These are phyloP conservation scores for Ammospiza nelsoni DNA, from an alignment of 2,113 vertebrate species.

Conservation along the genomic window DNA sequence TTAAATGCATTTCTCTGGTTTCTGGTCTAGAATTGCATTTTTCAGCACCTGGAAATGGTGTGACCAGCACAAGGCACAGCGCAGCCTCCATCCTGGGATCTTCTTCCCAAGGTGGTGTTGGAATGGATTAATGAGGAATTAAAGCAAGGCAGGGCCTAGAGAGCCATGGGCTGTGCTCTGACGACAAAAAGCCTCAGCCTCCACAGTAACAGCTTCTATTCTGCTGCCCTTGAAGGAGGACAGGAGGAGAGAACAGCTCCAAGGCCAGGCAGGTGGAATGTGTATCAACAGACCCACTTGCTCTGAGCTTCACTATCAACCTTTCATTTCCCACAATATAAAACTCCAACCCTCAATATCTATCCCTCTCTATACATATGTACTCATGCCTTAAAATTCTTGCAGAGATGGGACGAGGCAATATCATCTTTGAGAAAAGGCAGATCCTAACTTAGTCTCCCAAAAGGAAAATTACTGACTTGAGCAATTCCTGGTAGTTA, in stretches of 20 bases:
- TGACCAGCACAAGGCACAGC: not conserved
- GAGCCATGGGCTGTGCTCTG: not conserved
- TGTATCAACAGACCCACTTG: not conserved
- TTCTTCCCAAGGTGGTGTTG: not conserved
- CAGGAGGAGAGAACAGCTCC: not conserved
- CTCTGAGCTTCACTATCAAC: not conserved
- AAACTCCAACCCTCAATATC: not conserved
- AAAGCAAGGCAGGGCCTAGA: not conserved
- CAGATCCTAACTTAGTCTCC: constrained; percentile 52
- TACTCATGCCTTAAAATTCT: not conserved
- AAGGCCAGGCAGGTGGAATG: not conserved
- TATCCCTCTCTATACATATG: not conserved
- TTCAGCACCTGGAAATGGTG: not conserved
- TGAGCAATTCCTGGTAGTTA: constrained; percentile 68
- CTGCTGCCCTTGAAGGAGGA: not conserved
- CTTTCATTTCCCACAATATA: not conserved
- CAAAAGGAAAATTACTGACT: constrained; percentile 77
- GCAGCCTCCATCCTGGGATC: not conserved
- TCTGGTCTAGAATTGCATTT: not conserved
- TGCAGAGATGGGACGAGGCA: constrained; percentile 15
- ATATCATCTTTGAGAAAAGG: constrained; percentile 67
- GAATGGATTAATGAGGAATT: not conserved
- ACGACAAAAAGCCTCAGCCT: not conserved
- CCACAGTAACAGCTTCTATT: not conserved
- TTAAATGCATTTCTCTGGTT: not conserved